Conservation (phyloP, 2,888 invertebrate genomes). For the Agrochola lychnidis region DNA sequence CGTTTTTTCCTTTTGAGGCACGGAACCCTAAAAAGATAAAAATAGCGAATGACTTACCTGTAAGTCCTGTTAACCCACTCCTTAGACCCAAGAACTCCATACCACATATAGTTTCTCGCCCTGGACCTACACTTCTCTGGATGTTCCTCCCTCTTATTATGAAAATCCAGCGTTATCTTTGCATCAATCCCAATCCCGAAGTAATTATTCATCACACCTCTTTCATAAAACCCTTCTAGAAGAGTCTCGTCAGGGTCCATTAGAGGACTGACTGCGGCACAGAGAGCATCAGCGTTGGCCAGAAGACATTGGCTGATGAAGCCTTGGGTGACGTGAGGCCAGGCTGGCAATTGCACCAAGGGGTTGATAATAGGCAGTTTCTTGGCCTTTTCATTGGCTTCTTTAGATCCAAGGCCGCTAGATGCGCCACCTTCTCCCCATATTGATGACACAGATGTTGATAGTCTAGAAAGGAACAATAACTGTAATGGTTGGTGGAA, state of each 20-base stretch:
- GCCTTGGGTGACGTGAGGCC: constrained; percentile 96
- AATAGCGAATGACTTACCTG: constrained; percentile 86
- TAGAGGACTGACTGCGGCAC: constrained; percentile 98
- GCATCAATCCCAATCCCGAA: constrained; percentile 99
- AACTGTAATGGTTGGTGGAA: background rate
- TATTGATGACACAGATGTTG: constrained; percentile 89
- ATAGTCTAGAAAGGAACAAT: constrained; percentile 77
- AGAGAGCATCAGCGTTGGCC: constrained; percentile 98
- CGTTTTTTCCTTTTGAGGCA: too few relatives aligned
- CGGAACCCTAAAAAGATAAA: background rate
- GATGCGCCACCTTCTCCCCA: constrained; percentile 86
- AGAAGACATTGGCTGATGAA: constrained; percentile 98
- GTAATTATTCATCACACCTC: constrained; percentile 99
- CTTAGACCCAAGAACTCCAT: constrained; percentile 95
- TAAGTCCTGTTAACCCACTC: constrained; percentile 97
- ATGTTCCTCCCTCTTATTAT: constrained; percentile 98
- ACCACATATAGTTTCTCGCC: constrained; percentile 99
- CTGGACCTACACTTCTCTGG: constrained; percentile 98
- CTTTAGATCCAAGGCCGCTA: constrained; percentile 79
- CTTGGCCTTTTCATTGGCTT: constrained; percentile 91
- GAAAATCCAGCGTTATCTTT: constrained; percentile 98
- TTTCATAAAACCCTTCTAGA: constrained; percentile 97
- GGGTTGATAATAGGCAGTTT: constrained; percentile 97
- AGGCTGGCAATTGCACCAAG: constrained; percentile 95
- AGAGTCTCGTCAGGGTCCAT: constrained; percentile 98